phyloP scores from a whole-genome alignment of 2,888 invertebrate species.

The Chamaedrilus cognettii region DNA sequence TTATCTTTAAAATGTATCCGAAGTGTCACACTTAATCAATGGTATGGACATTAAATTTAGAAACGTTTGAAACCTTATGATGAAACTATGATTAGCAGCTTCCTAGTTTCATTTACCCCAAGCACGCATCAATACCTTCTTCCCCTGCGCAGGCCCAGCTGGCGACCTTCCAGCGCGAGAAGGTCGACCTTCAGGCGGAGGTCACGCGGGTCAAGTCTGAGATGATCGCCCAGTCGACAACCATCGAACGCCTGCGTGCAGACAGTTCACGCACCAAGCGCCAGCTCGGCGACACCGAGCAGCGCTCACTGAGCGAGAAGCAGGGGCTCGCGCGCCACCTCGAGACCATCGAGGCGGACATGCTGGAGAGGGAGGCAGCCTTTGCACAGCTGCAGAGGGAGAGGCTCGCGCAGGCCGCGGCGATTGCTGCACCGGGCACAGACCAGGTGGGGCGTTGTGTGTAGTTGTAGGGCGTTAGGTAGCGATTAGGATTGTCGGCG shows the following conservation, averaged over 20 bases:
- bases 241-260: constrained; percentile 56
- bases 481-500: too few relatives aligned
- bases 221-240: constrained; percentile 47
- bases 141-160: constrained; percentile 61
- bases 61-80: too few relatives aligned
- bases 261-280: constrained; percentile 55
- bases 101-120: too few relatives aligned
- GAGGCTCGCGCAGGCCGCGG: neutral
- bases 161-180: constrained; percentile 55
- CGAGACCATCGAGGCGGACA: constrained; percentile 61
- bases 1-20: too few relatives aligned
- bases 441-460: too few relatives aligned
- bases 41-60: too few relatives aligned
- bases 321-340: constrained; percentile 60
- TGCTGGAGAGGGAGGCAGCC: constrained; percentile 61
- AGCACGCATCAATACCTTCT: too few relatives aligned
- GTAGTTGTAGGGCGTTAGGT: too few relatives aligned
- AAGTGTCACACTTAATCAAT: too few relatives aligned
- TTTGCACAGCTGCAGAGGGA: constrained; percentile 59
- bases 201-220: constrained; percentile 34
- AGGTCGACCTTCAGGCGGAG: constrained; percentile 55
- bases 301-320: constrained; percentile 60
- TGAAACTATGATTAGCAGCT: too few relatives aligned
- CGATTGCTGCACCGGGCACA: too few relatives aligned
- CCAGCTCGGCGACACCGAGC: constrained; percentile 57